phyloP scores from a whole-genome alignment of 2,888 invertebrate genomes.

The Brachycybe producta region DNA sequence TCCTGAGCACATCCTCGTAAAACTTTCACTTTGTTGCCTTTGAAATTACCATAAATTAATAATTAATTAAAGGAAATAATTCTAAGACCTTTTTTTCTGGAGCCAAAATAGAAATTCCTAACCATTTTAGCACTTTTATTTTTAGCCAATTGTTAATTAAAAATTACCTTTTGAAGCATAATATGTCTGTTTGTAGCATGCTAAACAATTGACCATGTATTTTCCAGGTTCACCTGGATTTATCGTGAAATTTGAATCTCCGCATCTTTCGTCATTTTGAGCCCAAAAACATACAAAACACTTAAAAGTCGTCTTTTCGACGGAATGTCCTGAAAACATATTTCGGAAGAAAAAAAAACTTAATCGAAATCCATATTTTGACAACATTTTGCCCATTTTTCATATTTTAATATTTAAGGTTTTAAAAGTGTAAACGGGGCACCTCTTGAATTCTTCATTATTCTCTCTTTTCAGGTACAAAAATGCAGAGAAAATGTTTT shows the following conservation, averaged over 20 bases:
- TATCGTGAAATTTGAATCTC: slow-evolving; percentile 3
- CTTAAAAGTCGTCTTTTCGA: neutral
- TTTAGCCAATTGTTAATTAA: neutral
- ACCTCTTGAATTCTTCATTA: too few species aligned
- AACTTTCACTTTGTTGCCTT: slow-evolving; percentile 2
- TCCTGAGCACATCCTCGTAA: slow-evolving; percentile 9
- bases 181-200: slow-evolving; percentile 7
- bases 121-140: neutral
- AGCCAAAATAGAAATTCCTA: too few species aligned
- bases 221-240: neutral
- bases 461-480: too few species aligned
- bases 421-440: too few species aligned
- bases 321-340: neutral
- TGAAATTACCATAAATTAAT: neutral
- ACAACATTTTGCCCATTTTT: too few species aligned
- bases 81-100: too few species aligned
- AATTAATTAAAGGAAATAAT: neutral
- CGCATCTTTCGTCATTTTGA: slow-evolving; percentile 7
- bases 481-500: too few species aligned
- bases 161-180: neutral
- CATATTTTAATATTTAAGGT: too few species aligned
- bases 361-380: too few species aligned
- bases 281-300: slow-evolving; percentile 14
- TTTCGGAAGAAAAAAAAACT: neutral
- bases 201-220: slow-evolving; percentile 11